Percentiles rank a stretch among this genome's conserved stretches.
Conservation (phyloP, 1,140 invertebrate species). For the Yoshiicerus persimilis region DNA sequence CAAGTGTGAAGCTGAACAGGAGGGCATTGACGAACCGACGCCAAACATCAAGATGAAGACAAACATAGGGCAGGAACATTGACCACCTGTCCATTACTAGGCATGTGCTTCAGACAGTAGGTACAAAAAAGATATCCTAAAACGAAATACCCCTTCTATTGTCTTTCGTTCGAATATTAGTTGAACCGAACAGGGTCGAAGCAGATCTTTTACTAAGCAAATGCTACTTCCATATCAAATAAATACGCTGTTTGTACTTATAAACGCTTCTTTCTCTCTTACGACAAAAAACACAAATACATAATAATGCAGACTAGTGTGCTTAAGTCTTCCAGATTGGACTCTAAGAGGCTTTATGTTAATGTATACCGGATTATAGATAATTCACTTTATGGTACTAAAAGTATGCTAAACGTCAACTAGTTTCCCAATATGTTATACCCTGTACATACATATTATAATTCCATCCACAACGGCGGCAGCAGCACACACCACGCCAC, state of each 20-base stretch:
- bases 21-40: background rate
- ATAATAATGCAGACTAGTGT: background rate
- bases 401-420: no score
- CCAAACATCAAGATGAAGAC: constrained; percentile 29
- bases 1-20: background rate
- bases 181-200: background rate
- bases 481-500: no score
- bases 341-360: background rate
- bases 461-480: no score
- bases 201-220: background rate
- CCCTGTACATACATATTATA: no score
- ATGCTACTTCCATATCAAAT: background rate
- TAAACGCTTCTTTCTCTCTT: background rate
- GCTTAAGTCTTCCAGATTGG: background rate
- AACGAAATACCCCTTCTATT: background rate
- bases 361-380: no score
- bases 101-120: background rate
- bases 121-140: background rate
- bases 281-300: background rate
- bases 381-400: no score
- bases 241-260: background rate
- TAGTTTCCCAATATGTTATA: no score
- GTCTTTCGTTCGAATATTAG: background rate
- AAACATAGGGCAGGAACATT: constrained; percentile 17
- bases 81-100: constrained; percentile 25